phyloP scores from a whole-genome alignment of 1,140 invertebrate genomes.

The Trypoxylus dichotomus region DNA sequence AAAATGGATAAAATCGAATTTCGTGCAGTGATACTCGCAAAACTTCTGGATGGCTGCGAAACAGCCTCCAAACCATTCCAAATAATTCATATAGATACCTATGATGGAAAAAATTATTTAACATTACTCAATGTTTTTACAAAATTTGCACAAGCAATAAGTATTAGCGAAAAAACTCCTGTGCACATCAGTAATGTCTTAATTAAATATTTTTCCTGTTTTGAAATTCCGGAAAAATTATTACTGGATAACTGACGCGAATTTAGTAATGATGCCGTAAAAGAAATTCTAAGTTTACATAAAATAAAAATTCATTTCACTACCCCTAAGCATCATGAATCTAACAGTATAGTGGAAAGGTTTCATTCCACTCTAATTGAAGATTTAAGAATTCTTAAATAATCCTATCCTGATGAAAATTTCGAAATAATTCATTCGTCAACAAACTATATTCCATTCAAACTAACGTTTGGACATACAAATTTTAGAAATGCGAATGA shows the following conservation, averaged over 20 bases:
- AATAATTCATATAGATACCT: constrained; percentile 35
- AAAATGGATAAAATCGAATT: too few species aligned
- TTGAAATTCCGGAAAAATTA: constrained; percentile 36
- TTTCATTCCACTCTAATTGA: constrained; percentile 41
- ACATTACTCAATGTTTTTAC: constrained; percentile 36
- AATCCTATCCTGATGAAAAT: constrained; percentile 25
- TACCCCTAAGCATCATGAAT: constrained; percentile 47
- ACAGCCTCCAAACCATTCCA: constrained; percentile 33
- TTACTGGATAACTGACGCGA: constrained; percentile 39
- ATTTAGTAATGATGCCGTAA: constrained; percentile 41
- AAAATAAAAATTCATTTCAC: constrained; percentile 50
- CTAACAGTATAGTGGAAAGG: constrained; percentile 47
- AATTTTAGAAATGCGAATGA: constrained; percentile 35
- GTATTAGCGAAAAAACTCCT: constrained; percentile 25
- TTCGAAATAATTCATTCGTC: too few species aligned
- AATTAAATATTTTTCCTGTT: constrained; percentile 36
- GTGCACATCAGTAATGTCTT: constrained; percentile 31
- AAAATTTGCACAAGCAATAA: constrained; percentile 36
- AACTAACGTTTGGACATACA: constrained; percentile 41
- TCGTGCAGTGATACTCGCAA: too few species aligned
- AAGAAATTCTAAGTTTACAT: constrained; percentile 42
- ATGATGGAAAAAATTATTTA: constrained; percentile 34
- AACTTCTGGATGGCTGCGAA: too few species aligned
- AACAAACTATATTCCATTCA: constrained; percentile 30
- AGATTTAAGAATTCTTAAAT: constrained; percentile 45